Percentiles rank a stretch among this genome's conserved stretches.
Evolutionary conservation across 2,888 invertebrate species (phyloP).

Genomic region (Eupithecia tripunctaria): DNA sequence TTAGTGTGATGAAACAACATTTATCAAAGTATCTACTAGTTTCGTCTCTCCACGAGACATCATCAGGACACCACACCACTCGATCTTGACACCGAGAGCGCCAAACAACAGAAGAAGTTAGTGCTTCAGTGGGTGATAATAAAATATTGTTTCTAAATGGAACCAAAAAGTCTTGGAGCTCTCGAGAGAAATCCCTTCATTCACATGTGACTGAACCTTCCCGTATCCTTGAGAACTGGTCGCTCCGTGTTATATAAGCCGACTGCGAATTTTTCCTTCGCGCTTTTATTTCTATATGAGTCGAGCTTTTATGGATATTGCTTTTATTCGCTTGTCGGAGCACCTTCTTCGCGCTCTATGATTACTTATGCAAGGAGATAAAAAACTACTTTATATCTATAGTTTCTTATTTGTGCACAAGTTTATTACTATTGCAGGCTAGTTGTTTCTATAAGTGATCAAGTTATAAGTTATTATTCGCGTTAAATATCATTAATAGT

Average conservation of each 20-base stretch:
- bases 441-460: neutral
- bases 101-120: no score
- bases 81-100: no score
- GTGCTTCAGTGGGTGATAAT: no score
- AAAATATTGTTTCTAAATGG: neutral
- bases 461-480: no score
- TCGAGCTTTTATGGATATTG: slow-evolving; percentile 36
- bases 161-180: slow-evolving; percentile 6
- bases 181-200: slow-evolving; percentile 59
- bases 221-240: slow-evolving; percentile 76
- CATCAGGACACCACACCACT: no score
- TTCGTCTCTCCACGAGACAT: no score
- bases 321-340: slow-evolving; percentile 36
- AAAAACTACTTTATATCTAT: neutral
- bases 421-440: neutral
- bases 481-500: neutral
- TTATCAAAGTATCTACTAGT: no score
- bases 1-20: no score
- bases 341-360: slow-evolving; percentile 30
- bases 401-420: neutral
- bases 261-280: slow-evolving; percentile 52
- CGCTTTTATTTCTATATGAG: slow-evolving; percentile 48
- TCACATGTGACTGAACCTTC: slow-evolving; percentile 79
- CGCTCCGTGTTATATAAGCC: slow-evolving; percentile 61
- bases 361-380: slow-evolving; percentile 16